phyloP scores from a whole-genome alignment of 2,113 vertebrate genomes.

The Cebidichthys violaceus region DNA sequence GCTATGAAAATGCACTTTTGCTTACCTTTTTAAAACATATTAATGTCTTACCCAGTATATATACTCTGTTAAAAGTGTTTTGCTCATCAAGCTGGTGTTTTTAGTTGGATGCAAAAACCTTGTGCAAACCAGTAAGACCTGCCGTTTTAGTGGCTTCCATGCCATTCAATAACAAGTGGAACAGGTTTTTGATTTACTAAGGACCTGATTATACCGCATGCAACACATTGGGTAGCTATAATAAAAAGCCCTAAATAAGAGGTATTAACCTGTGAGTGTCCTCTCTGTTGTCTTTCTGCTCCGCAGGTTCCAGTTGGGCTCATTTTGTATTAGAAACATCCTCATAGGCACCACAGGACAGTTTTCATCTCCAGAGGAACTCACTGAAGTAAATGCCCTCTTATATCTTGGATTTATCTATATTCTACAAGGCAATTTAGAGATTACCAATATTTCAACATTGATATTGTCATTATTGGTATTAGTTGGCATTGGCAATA shows the following conservation, averaged over 20 bases:
- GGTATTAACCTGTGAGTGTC: not conserved
- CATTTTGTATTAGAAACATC: conserved; percentile 79
- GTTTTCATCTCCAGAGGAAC: conserved; percentile 83
- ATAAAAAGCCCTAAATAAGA: not conserved
- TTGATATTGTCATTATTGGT: not conserved
- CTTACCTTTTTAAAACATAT: not conserved
- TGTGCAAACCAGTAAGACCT: not conserved
- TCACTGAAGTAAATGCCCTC: conserved; percentile 73
- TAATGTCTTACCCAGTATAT: not conserved
- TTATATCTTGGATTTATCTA: not conserved
- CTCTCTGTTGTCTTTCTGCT: conserved; percentile 40
- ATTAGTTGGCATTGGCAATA: not conserved
- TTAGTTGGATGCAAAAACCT: not conserved
- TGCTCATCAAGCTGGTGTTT: not conserved
- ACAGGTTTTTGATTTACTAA: not conserved
- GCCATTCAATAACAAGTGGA: not conserved
- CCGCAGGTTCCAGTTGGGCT: conserved; percentile 83
- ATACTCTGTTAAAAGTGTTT: not conserved
- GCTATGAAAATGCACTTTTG: not conserved
- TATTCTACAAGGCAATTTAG: not conserved
- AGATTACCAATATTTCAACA: conserved; percentile 1
- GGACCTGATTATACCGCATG: not conserved
- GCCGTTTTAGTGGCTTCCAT: not conserved
- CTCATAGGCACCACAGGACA: conserved; percentile 80
- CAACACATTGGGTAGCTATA: not conserved